A percentile compares a stretch with the other conserved stretches of the same genome.
Evolutionary conservation across 2,888 invertebrate genomes (phyloP).

Genomic region (Crepidodera aurea): DNA sequence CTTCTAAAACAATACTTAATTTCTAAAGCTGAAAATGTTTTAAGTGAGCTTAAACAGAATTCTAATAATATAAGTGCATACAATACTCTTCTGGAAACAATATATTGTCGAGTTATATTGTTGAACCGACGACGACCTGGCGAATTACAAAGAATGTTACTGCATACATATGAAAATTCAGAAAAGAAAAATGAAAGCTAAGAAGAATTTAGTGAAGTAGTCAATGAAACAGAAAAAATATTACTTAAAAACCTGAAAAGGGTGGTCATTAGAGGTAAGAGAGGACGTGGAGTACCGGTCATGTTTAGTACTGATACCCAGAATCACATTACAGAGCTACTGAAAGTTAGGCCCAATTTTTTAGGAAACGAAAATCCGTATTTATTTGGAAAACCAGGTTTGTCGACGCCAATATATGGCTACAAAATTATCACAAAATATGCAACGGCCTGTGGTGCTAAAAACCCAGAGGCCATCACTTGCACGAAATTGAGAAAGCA

Average conservation of each 20-base stretch:
- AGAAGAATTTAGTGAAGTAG: background rate
- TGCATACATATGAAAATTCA: background rate
- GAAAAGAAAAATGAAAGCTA: background rate
- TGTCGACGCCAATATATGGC: slow-evolving; percentile 34
- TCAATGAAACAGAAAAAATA: slow-evolving; percentile 17
- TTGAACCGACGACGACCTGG: background rate
- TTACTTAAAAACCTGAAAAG: slow-evolving; percentile 23
- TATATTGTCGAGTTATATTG: slow-evolving; percentile 5
- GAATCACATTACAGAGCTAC: slow-evolving; percentile 25
- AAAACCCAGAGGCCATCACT: slow-evolving; percentile 38
- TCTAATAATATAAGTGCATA: background rate
- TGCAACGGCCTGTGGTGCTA: slow-evolving; percentile 37
- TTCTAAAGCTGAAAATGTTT: background rate
- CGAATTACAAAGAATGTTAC: background rate
- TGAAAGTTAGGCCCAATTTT: slow-evolving; percentile 19
- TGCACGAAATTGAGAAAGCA: slow-evolving; percentile 41
- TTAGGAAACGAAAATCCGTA: slow-evolving; percentile 32
- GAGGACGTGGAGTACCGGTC: slow-evolving; percentile 42
- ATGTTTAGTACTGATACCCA: slow-evolving; percentile 43
- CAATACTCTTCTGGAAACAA: slow-evolving; percentile 3
- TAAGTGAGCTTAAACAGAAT: background rate
- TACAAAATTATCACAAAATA: slow-evolving; percentile 43
- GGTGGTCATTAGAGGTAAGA: slow-evolving; percentile 28
- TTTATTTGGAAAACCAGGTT: slow-evolving; percentile 37
- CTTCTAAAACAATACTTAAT: slow-evolving; percentile 1